These are phyloP conservation scores for Diprion similis DNA, from an alignment of 1,140 invertebrate genomes.

Conservation along the genomic window DNA sequence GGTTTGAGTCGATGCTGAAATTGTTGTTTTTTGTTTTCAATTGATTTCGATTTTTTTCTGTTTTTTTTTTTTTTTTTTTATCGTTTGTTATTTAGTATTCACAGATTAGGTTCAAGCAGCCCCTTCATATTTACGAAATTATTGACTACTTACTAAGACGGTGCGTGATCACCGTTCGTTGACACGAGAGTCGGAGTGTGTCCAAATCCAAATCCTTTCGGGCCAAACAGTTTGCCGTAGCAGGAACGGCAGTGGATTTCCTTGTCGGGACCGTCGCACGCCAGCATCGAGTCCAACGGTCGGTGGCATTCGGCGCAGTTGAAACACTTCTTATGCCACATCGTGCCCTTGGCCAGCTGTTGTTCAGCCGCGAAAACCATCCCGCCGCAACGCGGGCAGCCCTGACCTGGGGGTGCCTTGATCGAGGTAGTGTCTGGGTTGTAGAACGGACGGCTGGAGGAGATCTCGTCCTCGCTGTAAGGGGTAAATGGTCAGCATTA, in stretches of 20 bases:
- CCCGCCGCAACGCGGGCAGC: constrained; percentile 90
- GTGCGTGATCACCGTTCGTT: constrained; percentile 73
- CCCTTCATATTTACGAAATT: background rate
- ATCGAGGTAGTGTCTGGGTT: constrained; percentile 88
- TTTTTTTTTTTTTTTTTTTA: background rate
- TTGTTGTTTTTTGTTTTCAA: background rate
- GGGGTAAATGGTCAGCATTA: background rate
- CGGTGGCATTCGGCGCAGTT: constrained; percentile 92
- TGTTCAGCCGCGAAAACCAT: constrained; percentile 94
- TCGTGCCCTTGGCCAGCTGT: constrained; percentile 91
- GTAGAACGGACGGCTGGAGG: constrained; percentile 75
- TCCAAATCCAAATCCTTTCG: constrained; percentile 89
- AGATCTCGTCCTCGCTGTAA: constrained; percentile 81
- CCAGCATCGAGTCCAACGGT: constrained; percentile 90
- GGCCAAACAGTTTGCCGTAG: constrained; percentile 89
- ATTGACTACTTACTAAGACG: constrained; percentile 70
- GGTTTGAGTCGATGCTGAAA: constrained; percentile 63
- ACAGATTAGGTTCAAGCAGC: background rate
- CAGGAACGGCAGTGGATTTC: constrained; percentile 89
- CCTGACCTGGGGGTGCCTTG: constrained; percentile 85
- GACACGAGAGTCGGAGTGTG: constrained; percentile 85
- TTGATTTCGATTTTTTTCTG: no score
- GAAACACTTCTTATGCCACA: constrained; percentile 96
- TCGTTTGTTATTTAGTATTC: background rate
- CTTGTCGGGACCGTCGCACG: constrained; percentile 87